Evolutionary conservation across 2,113 vertebrate genomes (phyloP), one percentile per base, ranked within the genome.

Genomic region (Mugil cephalus): DNA sequence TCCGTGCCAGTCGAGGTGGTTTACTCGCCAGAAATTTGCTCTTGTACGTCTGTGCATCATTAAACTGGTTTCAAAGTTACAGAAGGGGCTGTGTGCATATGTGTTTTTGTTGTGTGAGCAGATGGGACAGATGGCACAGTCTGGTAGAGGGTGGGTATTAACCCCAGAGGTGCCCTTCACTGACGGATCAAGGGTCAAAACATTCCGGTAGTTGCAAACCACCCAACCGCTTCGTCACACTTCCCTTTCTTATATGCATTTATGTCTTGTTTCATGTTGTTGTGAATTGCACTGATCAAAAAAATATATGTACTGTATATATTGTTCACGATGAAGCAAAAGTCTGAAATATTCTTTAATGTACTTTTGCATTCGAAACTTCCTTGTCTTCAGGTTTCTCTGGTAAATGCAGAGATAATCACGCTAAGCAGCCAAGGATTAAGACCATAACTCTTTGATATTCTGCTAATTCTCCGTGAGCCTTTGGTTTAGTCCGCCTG

Each of bases 71-170:
- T 11, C 8, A 8, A 0, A 58, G 51, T 18, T n/a, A 15, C 21
- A 45, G 21, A 60, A 69, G 11, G 50, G 11, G 13, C 12, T 74
- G 15, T 51, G 19, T 46, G 30, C 6, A 0, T 47, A 11, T 47
- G 11, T 67, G 21, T 66, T 34, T 53, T 42, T 46, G 35, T n/a
- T 18, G 30, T 62, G 24, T 52, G 17, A 40, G 17, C 7, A 34
- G 61, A 65, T 45, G 17, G 34, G 40, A 69, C 84, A 60, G 80
- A 79, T 77, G 78, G 76, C 12, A 43, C 4, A 35, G 45, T 54
- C 55, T n/a, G 36, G 39, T 59, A 34, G 51, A 74, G 72, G 34
- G 51, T 46, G 39, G n/a, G 45, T 67, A 59, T 80, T 79, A 83
- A 83, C 60, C 67, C 10, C 34, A 34, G 38, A 43, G 8, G 7